These are phyloP conservation scores for Suillia variegata DNA, from an alignment of 2,888 invertebrate species.

Conservation along the genomic window DNA sequence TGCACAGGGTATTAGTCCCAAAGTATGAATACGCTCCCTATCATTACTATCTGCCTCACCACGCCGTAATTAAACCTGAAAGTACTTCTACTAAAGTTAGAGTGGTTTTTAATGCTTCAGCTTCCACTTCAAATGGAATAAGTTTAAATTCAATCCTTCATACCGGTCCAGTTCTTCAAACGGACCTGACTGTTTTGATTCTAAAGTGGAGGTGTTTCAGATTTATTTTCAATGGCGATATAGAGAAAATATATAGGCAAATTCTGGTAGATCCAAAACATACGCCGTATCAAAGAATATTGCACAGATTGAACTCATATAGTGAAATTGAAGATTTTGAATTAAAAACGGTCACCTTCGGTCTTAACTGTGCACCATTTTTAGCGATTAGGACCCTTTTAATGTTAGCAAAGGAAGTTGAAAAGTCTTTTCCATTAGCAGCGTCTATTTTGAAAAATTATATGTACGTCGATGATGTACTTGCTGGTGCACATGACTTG, in stretches of 20 bases:
- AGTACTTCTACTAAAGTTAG: constrained; percentile 6
- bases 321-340: constrained; percentile 18
- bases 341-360: constrained; percentile 27
- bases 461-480: constrained; percentile 25
- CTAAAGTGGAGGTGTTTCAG: constrained; percentile 29
- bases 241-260: constrained; percentile 37
- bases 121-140: constrained; percentile 22
- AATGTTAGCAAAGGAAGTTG: constrained; percentile 22
- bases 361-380: constrained; percentile 23
- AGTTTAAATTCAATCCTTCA: constrained; percentile 30
- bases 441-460: constrained; percentile 15
- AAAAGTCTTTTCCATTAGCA: constrained; percentile 11
- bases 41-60: background rate
- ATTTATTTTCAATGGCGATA: constrained; percentile 34
- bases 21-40: background rate
- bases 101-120: constrained; percentile 37
- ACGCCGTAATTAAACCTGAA: background rate
- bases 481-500: constrained; percentile 12
- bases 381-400: constrained; percentile 22
- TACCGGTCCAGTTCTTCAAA: constrained; percentile 34
- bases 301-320: constrained; percentile 20
- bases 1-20: too few relatives aligned
- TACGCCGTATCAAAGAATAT: constrained; percentile 30
- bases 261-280: constrained; percentile 27
- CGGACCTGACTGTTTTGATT: constrained; percentile 32